A percentile compares a stretch with the other conserved stretches of the same genome.
phyloP scores from a whole-genome alignment of 2,888 invertebrate genomes.

The Parnassius smintheus region DNA sequence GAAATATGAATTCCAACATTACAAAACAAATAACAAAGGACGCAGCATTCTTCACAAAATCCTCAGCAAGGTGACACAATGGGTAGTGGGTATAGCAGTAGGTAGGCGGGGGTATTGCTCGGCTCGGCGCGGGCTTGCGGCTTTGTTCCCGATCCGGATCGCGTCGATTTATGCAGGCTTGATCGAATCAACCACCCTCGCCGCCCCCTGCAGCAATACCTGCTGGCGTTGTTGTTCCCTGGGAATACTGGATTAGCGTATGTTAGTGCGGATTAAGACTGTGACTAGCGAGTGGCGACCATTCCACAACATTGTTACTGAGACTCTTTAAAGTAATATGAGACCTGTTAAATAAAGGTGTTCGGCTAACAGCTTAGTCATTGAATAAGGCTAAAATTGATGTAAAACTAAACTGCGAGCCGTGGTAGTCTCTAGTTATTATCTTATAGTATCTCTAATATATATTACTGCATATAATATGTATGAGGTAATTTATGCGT shows the following conservation, averaged over 20 bases:
- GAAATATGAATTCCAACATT: slow-evolving; percentile 17
- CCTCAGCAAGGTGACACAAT: slow-evolving; percentile 22
- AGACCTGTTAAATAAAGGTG: too few relatives aligned
- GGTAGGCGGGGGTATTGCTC: slow-evolving; percentile 45
- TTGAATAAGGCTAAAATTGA: too few relatives aligned
- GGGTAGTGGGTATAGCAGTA: slow-evolving; percentile 26
- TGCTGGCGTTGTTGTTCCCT: slow-evolving; percentile 23
- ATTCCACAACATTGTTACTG: slow-evolving; percentile 6
- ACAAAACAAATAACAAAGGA: slow-evolving; percentile 17
- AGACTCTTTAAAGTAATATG: not conserved
- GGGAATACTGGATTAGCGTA: slow-evolving; percentile 27
- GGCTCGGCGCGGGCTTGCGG: slow-evolving; percentile 53
- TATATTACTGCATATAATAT: too few relatives aligned
- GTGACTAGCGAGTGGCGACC: slow-evolving; percentile 13
- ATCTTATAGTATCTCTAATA: too few relatives aligned
- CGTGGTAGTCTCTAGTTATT: too few relatives aligned
- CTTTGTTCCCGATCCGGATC: slow-evolving; percentile 75
- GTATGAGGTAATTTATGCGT: too few relatives aligned
- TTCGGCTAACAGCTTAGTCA: too few relatives aligned
- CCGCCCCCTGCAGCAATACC: slow-evolving; percentile 49
- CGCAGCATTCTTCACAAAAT: slow-evolving; percentile 18
- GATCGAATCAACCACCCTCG: slow-evolving; percentile 60
- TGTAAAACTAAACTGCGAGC: too few relatives aligned
- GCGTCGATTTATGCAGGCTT: slow-evolving; percentile 78
- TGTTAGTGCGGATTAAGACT: slow-evolving; percentile 18